Percentiles rank a stretch among this genome's conserved stretches.
Conservation (phyloP, 2,797 vertebrate species). For the Pseudomugil tenellus region DNA sequence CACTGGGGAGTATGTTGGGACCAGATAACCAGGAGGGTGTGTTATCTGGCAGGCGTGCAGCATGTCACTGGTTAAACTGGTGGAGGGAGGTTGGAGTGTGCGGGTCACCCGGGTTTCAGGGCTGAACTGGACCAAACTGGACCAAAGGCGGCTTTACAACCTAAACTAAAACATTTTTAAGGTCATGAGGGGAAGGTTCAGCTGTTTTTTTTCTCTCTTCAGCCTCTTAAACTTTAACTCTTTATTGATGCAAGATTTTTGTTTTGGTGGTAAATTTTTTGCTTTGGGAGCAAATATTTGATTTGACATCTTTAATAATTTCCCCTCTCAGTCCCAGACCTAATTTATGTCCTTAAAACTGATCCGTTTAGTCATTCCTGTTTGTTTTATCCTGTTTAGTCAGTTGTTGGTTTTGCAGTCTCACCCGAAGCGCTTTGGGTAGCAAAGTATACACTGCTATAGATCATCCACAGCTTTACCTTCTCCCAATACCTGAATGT, state of each 20-base stretch:
- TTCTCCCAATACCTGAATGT: not conserved
- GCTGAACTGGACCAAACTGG: too few relatives aligned
- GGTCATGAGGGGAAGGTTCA: slow-evolving; percentile 13
- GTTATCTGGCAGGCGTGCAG: slow-evolving; percentile 68
- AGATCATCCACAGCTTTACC: not conserved
- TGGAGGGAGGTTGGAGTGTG: slow-evolving; percentile 37
- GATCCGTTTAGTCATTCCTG: slow-evolving; percentile 45
- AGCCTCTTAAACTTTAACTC: slow-evolving; percentile 16
- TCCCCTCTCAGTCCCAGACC: not conserved
- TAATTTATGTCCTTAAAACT: not conserved
- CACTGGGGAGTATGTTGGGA: slow-evolving; percentile 24
- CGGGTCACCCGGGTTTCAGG: slow-evolving; percentile 43
- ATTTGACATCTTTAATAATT: not conserved
- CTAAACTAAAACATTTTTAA: slow-evolving; percentile 68
- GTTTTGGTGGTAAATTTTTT: too few relatives aligned
- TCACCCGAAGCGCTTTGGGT: not conserved
- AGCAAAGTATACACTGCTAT: not conserved
- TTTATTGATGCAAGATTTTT: too few relatives aligned
- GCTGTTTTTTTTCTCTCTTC: not conserved
- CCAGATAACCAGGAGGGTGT: slow-evolving; percentile 62
- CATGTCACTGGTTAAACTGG: slow-evolving; percentile 16
- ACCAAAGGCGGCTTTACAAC: slow-evolving; percentile 67
- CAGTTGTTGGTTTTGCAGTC: not conserved
- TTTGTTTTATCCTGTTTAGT: not conserved
- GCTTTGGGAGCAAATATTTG: slow-evolving; percentile 13